phyloP scores from a whole-genome alignment of 2,888 invertebrate genomes.

The Encarsia formosa region DNA sequence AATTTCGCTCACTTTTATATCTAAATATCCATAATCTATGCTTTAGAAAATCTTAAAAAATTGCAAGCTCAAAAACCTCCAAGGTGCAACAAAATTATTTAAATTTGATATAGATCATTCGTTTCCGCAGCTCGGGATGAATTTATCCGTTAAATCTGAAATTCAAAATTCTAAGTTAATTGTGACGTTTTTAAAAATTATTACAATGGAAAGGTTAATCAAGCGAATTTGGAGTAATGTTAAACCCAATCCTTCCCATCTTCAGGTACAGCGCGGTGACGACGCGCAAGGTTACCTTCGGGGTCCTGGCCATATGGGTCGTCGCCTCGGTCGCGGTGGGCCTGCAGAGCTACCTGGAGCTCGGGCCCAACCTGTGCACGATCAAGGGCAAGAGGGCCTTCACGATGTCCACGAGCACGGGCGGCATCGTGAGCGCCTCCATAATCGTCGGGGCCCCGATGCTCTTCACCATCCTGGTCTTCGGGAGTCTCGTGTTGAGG shows the following conservation, averaged over 20 bases:
- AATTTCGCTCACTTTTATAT: not conserved
- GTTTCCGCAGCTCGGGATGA: too few relatives aligned
- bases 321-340: conserved; percentile 57
- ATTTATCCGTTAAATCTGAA: too few relatives aligned
- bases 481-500: conserved; percentile 54
- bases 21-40: not conserved
- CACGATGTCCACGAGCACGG: conserved; percentile 54
- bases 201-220: too few relatives aligned
- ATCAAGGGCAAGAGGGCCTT: conserved; percentile 53
- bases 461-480: conserved; percentile 56
- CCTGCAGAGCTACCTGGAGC: conserved; percentile 59
- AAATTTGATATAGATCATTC: too few relatives aligned
- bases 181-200: too few relatives aligned
- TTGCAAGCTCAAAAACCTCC: too few relatives aligned
- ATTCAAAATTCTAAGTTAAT: too few relatives aligned
- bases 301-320: conserved; percentile 58
- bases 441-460: conserved; percentile 61
- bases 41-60: not conserved
- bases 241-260: not conserved
- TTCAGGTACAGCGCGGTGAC: conserved; percentile 53
- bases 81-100: too few relatives aligned
- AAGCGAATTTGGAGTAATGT: too few relatives aligned
- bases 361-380: conserved; percentile 68
- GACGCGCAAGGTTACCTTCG: conserved; percentile 54
- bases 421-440: conserved; percentile 52